phyloP scores from a whole-genome alignment of 2,113 vertebrate species.

The Platycercus adscitus region DNA sequence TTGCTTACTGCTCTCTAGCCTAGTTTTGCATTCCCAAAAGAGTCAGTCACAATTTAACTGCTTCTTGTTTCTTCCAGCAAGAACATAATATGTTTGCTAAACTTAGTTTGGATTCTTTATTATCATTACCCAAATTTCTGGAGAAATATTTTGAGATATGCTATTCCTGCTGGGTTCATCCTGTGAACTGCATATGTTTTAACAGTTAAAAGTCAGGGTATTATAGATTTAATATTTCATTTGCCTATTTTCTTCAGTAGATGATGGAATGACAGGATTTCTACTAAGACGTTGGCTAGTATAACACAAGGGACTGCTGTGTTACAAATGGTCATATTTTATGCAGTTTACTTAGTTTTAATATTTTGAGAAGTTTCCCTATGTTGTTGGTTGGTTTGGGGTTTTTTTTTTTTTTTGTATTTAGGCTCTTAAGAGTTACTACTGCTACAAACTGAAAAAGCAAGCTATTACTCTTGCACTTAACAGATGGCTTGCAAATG shows the following conservation, averaged over 20 bases:
- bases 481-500: conserved; percentile 52
- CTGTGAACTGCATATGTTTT: background rate
- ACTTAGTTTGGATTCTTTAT: background rate
- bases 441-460: background rate
- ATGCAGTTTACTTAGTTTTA: background rate
- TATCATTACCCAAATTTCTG: background rate
- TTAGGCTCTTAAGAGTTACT: background rate
- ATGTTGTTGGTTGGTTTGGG: background rate
- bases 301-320: background rate
- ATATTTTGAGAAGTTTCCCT: background rate
- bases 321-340: background rate
- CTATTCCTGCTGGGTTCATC: background rate
- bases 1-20: background rate
- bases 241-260: background rate
- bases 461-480: background rate
- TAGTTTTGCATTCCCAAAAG: background rate
- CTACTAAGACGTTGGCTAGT: background rate
- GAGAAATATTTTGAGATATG: background rate
- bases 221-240: background rate
- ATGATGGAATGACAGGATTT: background rate
- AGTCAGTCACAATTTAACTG: background rate
- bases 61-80: background rate
- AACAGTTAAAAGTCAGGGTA: background rate
- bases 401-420: background rate
- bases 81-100: background rate